phyloP scores from a whole-genome alignment of 2,888 invertebrate species.

The Conchocele bisecta region DNA sequence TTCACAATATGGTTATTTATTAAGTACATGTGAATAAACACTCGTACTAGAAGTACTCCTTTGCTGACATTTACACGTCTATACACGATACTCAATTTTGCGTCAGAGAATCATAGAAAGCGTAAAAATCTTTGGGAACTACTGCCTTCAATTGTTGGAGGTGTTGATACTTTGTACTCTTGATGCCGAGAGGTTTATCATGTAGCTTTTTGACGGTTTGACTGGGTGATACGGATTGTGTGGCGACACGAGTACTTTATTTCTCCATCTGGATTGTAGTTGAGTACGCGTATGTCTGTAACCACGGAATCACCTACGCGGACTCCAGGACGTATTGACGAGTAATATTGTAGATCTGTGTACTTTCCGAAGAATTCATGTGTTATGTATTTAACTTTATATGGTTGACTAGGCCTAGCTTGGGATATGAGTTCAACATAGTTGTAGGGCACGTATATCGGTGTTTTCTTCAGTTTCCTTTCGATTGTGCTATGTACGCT shows the following conservation, averaged over 20 bases:
- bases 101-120: too few relatives aligned
- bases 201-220: too few relatives aligned
- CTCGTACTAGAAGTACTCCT: too few relatives aligned
- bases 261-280: constrained; percentile 15
- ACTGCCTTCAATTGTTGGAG: too few relatives aligned
- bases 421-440: constrained; percentile 34
- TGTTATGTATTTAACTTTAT: constrained; percentile 28
- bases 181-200: too few relatives aligned
- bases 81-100: too few relatives aligned
- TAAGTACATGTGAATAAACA: too few relatives aligned
- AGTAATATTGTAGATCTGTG: constrained; percentile 19
- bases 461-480: constrained; percentile 19
- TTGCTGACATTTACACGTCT: too few relatives aligned
- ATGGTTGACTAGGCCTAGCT: constrained; percentile 21
- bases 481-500: constrained; percentile 54
- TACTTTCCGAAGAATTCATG: constrained; percentile 28
- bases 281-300: constrained; percentile 27
- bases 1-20: too few relatives aligned
- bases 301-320: constrained; percentile 34
- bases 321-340: constrained; percentile 35
- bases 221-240: too few relatives aligned
- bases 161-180: too few relatives aligned
- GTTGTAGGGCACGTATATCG: constrained; percentile 34
- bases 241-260: constrained; percentile 15
- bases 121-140: too few relatives aligned